Percentiles rank a stretch among this genome's conserved stretches.
Conservation (phyloP, 2,797 vertebrate species). For the Fistularia commersonii region DNA sequence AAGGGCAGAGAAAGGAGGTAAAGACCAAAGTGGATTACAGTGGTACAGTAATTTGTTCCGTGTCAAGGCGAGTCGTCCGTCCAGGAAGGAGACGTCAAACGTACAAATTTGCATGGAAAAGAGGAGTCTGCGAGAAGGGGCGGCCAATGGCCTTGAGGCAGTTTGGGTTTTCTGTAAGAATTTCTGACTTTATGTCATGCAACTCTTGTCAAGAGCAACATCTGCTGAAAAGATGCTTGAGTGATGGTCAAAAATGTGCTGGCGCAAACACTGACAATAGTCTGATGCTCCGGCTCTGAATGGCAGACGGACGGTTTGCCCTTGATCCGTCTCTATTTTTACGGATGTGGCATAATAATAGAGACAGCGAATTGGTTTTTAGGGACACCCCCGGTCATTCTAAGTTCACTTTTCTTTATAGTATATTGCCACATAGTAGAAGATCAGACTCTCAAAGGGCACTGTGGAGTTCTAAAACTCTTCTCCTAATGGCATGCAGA, state of each 20-base stretch:
- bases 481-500: slow-evolving; percentile 77
- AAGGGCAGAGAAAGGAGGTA: slow-evolving; percentile 34
- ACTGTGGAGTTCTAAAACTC: slow-evolving; percentile 54
- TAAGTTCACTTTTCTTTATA: slow-evolving; percentile 56
- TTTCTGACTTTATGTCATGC: slow-evolving; percentile 69
- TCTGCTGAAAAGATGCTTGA: slow-evolving; percentile 76
- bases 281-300: slow-evolving; percentile 26
- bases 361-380: slow-evolving; percentile 13
- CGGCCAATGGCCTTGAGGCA: slow-evolving; percentile 64
- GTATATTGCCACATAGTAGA: slow-evolving; percentile 52
- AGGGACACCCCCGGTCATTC: slow-evolving; percentile 54
- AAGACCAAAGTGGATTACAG: slow-evolving; percentile 58
- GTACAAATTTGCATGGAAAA: slow-evolving; percentile 55
- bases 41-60: slow-evolving; percentile 69
- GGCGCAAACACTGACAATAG: slow-evolving; percentile 59
- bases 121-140: slow-evolving; percentile 43
- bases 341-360: slow-evolving; percentile 13
- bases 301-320: slow-evolving; percentile 31
- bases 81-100: slow-evolving; percentile 40
- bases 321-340: slow-evolving; percentile 18
- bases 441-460: slow-evolving; percentile 49
- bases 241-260: slow-evolving; percentile 74
- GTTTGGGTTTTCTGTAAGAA: slow-evolving; percentile 60
- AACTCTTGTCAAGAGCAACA: slow-evolving; percentile 69
- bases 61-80: slow-evolving; percentile 49